phyloP scores from a whole-genome alignment of 1,140 invertebrate species.

The Steinernema feltiae region DNA sequence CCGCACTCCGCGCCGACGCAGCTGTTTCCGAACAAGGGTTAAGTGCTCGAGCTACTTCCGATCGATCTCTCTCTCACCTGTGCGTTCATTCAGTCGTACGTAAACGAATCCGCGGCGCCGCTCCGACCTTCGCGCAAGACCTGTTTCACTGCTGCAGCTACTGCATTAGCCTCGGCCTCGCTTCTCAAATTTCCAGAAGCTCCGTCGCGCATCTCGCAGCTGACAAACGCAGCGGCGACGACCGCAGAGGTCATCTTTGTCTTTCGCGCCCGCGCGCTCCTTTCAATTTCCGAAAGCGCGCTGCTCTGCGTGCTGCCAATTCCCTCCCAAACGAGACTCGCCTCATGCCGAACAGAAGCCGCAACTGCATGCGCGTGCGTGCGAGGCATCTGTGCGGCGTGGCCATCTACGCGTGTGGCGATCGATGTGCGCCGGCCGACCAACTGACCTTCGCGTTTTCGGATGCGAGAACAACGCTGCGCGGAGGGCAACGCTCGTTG shows the following conservation, averaged over 20 bases:
- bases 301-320: background rate
- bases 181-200: slow-evolving; percentile 9
- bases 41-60: background rate
- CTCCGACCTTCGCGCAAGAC: background rate
- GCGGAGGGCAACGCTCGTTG: background rate
- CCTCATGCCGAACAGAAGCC: no score
- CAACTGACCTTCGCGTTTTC: background rate
- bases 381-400: background rate
- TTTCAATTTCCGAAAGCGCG: background rate
- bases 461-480: background rate
- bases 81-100: background rate
- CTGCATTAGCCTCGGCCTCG: background rate
- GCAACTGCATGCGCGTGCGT: no score
- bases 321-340: background rate
- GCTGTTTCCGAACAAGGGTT: background rate
- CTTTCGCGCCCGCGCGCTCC: background rate
- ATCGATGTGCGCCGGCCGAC: background rate
- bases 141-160: no score
- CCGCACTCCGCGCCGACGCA: background rate
- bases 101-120: background rate
- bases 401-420: background rate
- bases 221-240: background rate
- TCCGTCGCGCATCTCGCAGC: background rate
- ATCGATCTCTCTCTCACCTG: background rate
- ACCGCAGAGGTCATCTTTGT: background rate